Base-by-base conservation (phyloP, 2,888 invertebrate genomes). In the Aradus depressus region DNA sequence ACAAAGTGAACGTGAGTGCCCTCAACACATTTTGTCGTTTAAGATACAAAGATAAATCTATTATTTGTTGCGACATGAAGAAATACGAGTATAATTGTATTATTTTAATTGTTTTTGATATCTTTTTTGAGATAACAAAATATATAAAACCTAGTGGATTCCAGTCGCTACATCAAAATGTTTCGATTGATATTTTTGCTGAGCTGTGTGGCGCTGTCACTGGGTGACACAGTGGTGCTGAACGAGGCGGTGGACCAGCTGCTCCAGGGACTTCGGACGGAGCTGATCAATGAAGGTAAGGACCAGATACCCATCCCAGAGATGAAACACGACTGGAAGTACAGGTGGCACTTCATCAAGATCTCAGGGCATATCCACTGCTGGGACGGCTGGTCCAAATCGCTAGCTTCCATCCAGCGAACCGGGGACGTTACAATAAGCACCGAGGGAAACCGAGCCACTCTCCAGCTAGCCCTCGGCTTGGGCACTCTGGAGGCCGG, bases 371-470 rank as follows among this genome's bases (percentile, higher is more conserved):
- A 48, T 35, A 34, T 47, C 26, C 51, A 51, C 21, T 56, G 56
- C 35, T n/a, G 50, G 35, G 48, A 53, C 26, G 56, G 56, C 19
- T 45, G 49, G 14, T 44, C 49, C 21, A 44, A 47, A 8, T 42
- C 51, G 25, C 44, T 56, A 18, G 53, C 53, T 4, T 47, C 53
- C 21, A 14, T 56, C 5, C 23, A 41, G 34, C 48, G 56, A 38
- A 56, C 54, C 21, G 56, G 56, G 4, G 56, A 56, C 28, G 52
- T 44, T n/a, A 34, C 50, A 2, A 52, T 56, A 52, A 32, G 52
- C 1, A 56, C 56, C 5, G 25, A 44, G 31, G 56, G 56, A 19
- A 52, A 56, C 50, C 44, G 42, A 28, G 45, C 50, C 21, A 54
- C 48, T 16, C 35, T 56, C n/a, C 44, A 25, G 21, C 47, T 44